These are phyloP conservation scores for Scaptomyza polygonia DNA, from an alignment of 2,888 invertebrate genomes.

Conservation along the genomic window DNA sequence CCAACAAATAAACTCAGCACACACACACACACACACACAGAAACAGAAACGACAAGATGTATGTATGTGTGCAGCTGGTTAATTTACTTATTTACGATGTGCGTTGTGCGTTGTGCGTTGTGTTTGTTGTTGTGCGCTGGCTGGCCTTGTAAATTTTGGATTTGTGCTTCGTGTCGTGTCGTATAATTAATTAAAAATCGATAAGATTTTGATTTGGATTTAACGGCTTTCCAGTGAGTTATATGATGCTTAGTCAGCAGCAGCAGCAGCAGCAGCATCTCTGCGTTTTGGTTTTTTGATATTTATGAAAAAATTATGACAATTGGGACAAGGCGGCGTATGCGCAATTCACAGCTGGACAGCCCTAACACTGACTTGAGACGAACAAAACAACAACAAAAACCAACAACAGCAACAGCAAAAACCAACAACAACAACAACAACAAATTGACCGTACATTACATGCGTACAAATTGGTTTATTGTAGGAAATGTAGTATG, in stretches of 20 bases:
- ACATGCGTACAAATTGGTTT: constrained; percentile 21
- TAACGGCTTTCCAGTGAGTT: constrained; percentile 65
- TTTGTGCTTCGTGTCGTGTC: constrained; percentile 22
- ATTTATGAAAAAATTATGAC: constrained; percentile 50
- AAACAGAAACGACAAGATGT: not conserved
- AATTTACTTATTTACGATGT: constrained; percentile 59
- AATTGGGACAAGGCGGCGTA: constrained; percentile 49
- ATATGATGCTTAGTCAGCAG: constrained; percentile 71
- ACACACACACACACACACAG: not conserved
- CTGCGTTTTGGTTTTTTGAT: not conserved
- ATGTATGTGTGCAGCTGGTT: constrained; percentile 20
- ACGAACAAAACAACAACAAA: constrained; percentile 8
- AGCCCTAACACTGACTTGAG: not conserved
- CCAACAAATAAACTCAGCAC: constrained; percentile 47
- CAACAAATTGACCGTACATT: constrained; percentile 11
- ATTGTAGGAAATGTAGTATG: constrained; percentile 7
- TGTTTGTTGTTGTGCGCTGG: constrained; percentile 15
- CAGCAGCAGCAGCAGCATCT: no score
- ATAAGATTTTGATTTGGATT: constrained; percentile 76
- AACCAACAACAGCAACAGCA: constrained; percentile 2
- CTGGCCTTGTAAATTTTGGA: constrained; percentile 45
- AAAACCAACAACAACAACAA: constrained; percentile 3
- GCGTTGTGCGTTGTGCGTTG: no score
- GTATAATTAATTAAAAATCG: constrained; percentile 78
- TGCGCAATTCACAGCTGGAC: constrained; percentile 39